Percentiles rank a stretch among this genome's conserved stretches.
Evolutionary conservation across 2,888 invertebrate genomes (phyloP).

Genomic region (Aleiodes alternator): DNA sequence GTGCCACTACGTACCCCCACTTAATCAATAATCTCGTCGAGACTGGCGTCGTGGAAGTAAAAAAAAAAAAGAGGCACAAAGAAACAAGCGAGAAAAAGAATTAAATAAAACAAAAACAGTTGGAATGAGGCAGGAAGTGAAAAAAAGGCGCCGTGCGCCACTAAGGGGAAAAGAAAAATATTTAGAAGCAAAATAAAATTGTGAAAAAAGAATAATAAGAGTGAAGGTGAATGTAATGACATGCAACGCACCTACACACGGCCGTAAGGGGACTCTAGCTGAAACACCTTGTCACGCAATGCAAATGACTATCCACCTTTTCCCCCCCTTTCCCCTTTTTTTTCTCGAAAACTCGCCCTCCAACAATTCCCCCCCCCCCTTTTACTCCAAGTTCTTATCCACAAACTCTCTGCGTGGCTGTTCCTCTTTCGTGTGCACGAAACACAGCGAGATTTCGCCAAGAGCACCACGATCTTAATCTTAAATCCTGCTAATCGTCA

Average conservation of each 20-base stretch:
- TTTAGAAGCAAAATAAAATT: slow-evolving; percentile 7
- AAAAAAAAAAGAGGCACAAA: slow-evolving; percentile 28
- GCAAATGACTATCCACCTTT: slow-evolving; percentile 63
- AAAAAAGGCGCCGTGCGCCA: slow-evolving; percentile 5
- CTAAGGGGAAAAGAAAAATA: slow-evolving; percentile 37
- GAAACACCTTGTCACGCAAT: slow-evolving; percentile 68
- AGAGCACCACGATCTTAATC: slow-evolving; percentile 49
- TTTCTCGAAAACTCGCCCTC: not conserved
- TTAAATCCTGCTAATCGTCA: slow-evolving; percentile 54
- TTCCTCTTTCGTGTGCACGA: slow-evolving; percentile 12
- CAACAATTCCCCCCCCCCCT: slow-evolving; percentile 28
- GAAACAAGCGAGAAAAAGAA: slow-evolving; percentile 24
- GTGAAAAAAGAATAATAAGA: slow-evolving; percentile 41
- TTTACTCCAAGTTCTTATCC: slow-evolving; percentile 35
- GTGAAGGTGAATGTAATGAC: slow-evolving; percentile 40
- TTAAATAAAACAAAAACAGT: slow-evolving; percentile 38
- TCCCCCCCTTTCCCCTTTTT: slow-evolving; percentile 43
- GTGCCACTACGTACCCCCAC: slow-evolving; percentile 56
- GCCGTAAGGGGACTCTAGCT: slow-evolving; percentile 48
- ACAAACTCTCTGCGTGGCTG: slow-evolving; percentile 13
- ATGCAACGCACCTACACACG: slow-evolving; percentile 52
- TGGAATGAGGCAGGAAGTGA: slow-evolving; percentile 2
- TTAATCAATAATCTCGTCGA: slow-evolving; percentile 66
- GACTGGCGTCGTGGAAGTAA: slow-evolving; percentile 51
- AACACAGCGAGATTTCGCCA: slow-evolving; percentile 45